These are phyloP conservation scores for Lithodes maja DNA, from an alignment of 2,888 invertebrate species.

Conservation along the genomic window DNA sequence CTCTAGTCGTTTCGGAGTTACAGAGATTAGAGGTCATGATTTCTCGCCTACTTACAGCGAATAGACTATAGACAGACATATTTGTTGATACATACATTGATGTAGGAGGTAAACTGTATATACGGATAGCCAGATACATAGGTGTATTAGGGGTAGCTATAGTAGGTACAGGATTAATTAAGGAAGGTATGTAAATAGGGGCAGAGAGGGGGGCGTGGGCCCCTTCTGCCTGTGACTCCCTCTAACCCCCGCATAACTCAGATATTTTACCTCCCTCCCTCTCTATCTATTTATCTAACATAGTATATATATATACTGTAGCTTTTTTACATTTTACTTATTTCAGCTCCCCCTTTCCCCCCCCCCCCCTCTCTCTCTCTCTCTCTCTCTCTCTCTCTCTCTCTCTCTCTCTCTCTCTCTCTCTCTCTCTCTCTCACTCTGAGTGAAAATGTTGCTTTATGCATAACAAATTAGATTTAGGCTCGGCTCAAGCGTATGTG, in stretches of 20 bases:
- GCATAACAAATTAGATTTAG: not conserved
- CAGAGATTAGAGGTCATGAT: too few relatives aligned
- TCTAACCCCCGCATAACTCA: not conserved
- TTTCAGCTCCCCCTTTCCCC: not conserved
- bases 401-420: not conserved
- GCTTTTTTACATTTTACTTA: not conserved
- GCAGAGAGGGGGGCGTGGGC: not conserved
- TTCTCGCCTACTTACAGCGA: too few relatives aligned
- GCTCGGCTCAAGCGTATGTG: not conserved
- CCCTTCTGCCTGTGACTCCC: not conserved
- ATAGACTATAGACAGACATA: too few relatives aligned
- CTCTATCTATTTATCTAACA: not conserved
- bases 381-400: not conserved
- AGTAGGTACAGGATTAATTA: not conserved
- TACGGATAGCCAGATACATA: too few relatives aligned
- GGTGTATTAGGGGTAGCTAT: too few relatives aligned
- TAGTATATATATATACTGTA: not conserved
- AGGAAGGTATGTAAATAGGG: not conserved
- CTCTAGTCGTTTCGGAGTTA: too few relatives aligned
- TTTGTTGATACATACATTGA: too few relatives aligned
- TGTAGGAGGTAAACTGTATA: too few relatives aligned
- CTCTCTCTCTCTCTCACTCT: not conserved
- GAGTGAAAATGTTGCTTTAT: conserved; percentile 1
- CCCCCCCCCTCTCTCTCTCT: not conserved
- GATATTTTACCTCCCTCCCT: not conserved